These are phyloP conservation scores for Geococcyx californianus DNA, from an alignment of 2,113 vertebrate genomes.

Conservation along the genomic window DNA sequence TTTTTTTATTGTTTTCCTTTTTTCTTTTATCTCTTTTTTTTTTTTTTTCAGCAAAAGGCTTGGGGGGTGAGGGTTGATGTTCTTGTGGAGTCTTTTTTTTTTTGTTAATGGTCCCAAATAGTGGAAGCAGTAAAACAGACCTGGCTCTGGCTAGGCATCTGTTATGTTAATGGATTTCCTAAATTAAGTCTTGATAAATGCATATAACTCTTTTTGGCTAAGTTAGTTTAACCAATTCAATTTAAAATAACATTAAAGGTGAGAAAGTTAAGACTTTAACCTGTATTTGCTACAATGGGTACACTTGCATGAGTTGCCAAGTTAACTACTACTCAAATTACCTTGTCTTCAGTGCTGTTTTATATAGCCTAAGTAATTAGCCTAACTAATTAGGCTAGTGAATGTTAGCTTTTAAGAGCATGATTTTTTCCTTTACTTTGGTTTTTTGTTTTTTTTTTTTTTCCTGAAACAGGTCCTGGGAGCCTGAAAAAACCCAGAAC, in stretches of 20 bases:
- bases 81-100: accelerated
- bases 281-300: not conserved
- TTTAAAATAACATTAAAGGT: not conserved
- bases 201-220: not conserved
- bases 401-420: not conserved
- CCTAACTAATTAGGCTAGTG: not conserved
- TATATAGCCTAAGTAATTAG: not conserved
- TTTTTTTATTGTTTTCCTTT: not conserved
- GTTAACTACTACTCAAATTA: not conserved
- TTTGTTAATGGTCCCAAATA: not conserved
- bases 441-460: too few relatives aligned
- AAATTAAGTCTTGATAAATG: slow-evolving; percentile 7
- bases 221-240: not conserved
- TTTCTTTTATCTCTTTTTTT: too few relatives aligned
- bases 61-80: accelerated
- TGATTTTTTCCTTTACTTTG: accelerated
- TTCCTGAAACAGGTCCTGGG: not conserved
- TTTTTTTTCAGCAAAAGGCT: not conserved
- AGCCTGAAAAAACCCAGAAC: not conserved
- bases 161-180: not conserved
- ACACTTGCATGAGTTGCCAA: not conserved
- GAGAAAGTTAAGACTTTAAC: not conserved
- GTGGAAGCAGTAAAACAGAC: not conserved
- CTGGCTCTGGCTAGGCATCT: not conserved
- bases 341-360: not conserved